phyloP scores from a whole-genome alignment of 2,113 vertebrate genomes.

The Lonchura striata region DNA sequence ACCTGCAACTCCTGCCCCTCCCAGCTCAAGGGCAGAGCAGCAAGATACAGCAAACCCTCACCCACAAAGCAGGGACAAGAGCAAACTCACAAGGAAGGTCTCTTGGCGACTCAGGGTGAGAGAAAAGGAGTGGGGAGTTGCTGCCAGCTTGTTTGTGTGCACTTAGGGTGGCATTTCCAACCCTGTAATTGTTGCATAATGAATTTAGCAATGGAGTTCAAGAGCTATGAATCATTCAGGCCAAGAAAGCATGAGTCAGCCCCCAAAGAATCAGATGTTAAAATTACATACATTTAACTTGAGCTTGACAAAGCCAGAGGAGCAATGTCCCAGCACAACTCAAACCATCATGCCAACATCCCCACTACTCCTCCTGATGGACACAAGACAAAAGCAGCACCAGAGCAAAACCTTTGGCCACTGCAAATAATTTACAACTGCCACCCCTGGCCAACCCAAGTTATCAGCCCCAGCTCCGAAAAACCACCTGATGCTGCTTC shows the following conservation, averaged over 20 bases:
- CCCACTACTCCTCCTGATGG: neutral
- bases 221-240: conserved; percentile 63
- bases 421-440: neutral
- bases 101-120: neutral
- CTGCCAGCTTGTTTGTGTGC: conserved; percentile 52
- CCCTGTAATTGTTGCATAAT: conserved; percentile 62
- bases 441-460: neutral
- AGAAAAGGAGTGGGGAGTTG: neutral
- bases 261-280: conserved; percentile 45
- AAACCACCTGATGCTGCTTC: neutral
- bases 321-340: neutral
- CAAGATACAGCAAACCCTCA: neutral
- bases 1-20: neutral
- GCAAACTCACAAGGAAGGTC: neutral
- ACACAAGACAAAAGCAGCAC: neutral
- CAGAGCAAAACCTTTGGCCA: neutral
- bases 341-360: neutral
- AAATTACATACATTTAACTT: conserved; percentile 59
- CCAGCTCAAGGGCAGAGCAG: neutral
- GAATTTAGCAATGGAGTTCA: conserved; percentile 53
- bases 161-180: conserved; percentile 43
- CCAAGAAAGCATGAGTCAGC: conserved; percentile 56
- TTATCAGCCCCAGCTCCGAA: neutral
- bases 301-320: neutral
- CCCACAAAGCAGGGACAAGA: neutral